Evolutionary conservation across 2,113 vertebrate species (phyloP).

Genomic region (Rhinoptilus africanus): DNA sequence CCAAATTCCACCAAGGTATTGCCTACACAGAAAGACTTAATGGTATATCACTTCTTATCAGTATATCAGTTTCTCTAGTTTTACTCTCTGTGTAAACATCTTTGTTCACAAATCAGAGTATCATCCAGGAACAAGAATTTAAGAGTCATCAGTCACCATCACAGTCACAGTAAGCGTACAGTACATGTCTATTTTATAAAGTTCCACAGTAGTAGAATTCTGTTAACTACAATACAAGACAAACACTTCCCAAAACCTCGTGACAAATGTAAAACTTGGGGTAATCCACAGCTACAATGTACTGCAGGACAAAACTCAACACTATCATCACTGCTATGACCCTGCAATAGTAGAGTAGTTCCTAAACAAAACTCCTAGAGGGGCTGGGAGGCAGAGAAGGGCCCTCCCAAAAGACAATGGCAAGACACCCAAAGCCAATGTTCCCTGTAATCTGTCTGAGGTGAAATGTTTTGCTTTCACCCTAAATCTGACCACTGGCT

Average conservation of each 20-base stretch:
- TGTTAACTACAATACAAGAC: neutral
- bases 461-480: neutral
- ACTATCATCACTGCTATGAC: neutral
- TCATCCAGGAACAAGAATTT: neutral
- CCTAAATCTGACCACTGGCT: neutral
- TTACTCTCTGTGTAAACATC: neutral
- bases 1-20: neutral
- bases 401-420: neutral
- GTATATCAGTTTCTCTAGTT: neutral
- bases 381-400: neutral
- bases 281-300: neutral
- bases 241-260: neutral
- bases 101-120: neutral
- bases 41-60: neutral
- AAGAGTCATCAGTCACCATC: neutral
- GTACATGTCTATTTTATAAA: neutral
- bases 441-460: neutral
- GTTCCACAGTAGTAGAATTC: neutral
- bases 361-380: neutral
- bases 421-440: neutral
- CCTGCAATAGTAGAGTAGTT: neutral
- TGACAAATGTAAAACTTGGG: neutral
- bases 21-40: neutral
- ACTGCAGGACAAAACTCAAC: neutral
- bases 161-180: neutral